Conservation (phyloP, 2,113 vertebrate species). For the Brachionichthys hirsutus region DNA sequence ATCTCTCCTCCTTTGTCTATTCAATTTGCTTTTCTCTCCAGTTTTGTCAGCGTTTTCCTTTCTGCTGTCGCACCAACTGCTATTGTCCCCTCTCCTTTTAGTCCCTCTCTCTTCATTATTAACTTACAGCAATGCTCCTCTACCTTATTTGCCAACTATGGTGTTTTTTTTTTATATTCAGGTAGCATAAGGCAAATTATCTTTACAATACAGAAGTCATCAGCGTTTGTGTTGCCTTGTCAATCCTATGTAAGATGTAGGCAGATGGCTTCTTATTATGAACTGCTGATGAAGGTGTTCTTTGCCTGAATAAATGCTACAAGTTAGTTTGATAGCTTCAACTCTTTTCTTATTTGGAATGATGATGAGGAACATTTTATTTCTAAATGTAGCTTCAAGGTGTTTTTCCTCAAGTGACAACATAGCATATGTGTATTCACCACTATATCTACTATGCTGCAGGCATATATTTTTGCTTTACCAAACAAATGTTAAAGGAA, state of each 20-base stretch:
- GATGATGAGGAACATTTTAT: constrained; percentile 1
- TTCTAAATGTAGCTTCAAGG: background rate
- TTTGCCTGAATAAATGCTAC: constrained; percentile 11
- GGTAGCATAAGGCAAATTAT: constrained; percentile 55
- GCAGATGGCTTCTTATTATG: constrained; percentile 55
- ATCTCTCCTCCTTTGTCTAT: constrained; percentile 38
- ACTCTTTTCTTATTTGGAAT: constrained; percentile 2
- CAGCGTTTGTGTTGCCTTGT: constrained; percentile 44
- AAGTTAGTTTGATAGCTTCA: constrained; percentile 21
- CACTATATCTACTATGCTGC: background rate
- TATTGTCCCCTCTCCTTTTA: constrained; percentile 8
- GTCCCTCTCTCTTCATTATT: constrained; percentile 25
- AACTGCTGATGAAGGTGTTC: constrained; percentile 49
- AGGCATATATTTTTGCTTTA: no score
- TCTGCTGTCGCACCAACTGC: constrained; percentile 11
- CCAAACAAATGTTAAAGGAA: no score
- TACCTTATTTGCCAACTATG: constrained; percentile 16
- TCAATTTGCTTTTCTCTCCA: constrained; percentile 40
- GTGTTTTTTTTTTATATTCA: constrained; percentile 39
- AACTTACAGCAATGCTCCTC: constrained; percentile 25
- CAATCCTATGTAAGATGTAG: constrained; percentile 45
- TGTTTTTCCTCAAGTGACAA: background rate
- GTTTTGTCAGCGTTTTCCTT: constrained; percentile 45
- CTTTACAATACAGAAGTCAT: constrained; percentile 51
- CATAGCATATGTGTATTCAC: background rate